Evolutionary conservation across 64 coral and sea anemone species (phyloP).

Genomic region (Platygyra sinensis): DNA sequence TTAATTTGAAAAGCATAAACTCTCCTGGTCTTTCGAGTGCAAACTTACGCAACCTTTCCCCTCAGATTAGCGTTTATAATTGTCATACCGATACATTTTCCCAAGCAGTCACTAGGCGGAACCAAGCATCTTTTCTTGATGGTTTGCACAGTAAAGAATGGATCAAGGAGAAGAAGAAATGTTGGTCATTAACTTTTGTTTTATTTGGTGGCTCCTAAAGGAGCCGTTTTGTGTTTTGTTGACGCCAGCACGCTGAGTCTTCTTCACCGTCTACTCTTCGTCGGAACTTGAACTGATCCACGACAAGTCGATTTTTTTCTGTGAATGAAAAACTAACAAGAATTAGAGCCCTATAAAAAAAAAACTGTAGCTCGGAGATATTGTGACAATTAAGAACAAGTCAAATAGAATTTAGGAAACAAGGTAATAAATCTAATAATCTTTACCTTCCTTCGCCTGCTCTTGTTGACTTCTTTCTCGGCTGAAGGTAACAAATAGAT

Average conservation of each 20-base stretch:
- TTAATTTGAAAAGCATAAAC: too few relatives aligned
- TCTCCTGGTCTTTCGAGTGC: too few relatives aligned
- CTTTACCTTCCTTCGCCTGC: slow-evolving; percentile 17
- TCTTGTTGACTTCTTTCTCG: slow-evolving; percentile 29
- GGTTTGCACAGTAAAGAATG: too few relatives aligned
- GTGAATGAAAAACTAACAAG: slow-evolving; percentile 7
- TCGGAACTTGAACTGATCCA: slow-evolving; percentile 37
- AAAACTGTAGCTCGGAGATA: neutral
- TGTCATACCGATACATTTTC: too few relatives aligned
- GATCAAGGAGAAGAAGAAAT: too few relatives aligned
- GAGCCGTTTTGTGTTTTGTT: neutral
- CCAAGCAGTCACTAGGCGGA: too few relatives aligned
- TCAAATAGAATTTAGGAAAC: neutral
- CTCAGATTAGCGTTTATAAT: too few relatives aligned
- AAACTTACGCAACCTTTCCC: too few relatives aligned
- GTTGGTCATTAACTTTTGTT: neutral
- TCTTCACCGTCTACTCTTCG: neutral
- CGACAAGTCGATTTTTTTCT: slow-evolving; percentile 22
- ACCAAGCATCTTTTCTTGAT: too few relatives aligned
- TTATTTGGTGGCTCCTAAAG: neutral
- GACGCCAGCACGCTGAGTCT: neutral
- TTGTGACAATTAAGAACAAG: neutral
- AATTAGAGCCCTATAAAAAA: neutral
- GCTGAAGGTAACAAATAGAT: slow-evolving; percentile 26
- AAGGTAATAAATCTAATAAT: neutral